These are phyloP conservation scores for Vultur gryphus DNA, from an alignment of 2,797 vertebrate genomes.

Conservation along the genomic window DNA sequence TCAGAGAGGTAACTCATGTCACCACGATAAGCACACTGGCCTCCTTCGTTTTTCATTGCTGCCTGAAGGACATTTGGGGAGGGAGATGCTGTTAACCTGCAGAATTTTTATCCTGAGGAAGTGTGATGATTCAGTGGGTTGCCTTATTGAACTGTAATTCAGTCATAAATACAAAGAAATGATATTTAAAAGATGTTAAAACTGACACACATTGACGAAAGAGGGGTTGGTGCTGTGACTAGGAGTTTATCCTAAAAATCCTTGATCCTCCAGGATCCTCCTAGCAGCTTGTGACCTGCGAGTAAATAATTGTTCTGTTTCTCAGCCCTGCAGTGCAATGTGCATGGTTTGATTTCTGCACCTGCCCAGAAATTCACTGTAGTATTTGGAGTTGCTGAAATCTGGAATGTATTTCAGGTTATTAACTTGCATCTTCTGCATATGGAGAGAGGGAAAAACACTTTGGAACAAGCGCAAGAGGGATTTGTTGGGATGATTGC, in stretches of 20 bases:
- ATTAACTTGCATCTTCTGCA: neutral
- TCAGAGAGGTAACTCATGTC: constrained; percentile 58
- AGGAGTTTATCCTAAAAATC: neutral
- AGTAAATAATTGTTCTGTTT: neutral
- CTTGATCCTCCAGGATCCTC: neutral
- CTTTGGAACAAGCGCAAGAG: neutral
- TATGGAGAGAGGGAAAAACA: neutral
- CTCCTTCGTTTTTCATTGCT: constrained; percentile 64
- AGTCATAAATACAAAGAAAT: constrained; percentile 28
- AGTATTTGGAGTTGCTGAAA: neutral
- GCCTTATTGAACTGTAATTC: constrained; percentile 34
- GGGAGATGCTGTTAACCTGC: constrained; percentile 1
- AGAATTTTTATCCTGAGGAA: constrained; percentile 39
- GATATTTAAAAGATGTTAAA: constrained; percentile 18
- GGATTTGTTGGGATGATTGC: neutral
- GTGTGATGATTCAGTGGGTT: neutral
- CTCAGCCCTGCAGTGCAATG: neutral
- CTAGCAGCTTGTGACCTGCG: neutral
- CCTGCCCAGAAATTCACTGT: neutral
- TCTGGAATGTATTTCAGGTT: neutral
- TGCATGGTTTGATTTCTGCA: neutral
- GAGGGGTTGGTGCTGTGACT: neutral
- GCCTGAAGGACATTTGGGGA: constrained; percentile 57
- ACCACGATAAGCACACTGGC: constrained; percentile 10
- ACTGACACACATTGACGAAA: neutral